These are phyloP conservation scores for Pteronotus mesoamericanus DNA, from an alignment of 2,797 vertebrate species.

Conservation along the genomic window DNA sequence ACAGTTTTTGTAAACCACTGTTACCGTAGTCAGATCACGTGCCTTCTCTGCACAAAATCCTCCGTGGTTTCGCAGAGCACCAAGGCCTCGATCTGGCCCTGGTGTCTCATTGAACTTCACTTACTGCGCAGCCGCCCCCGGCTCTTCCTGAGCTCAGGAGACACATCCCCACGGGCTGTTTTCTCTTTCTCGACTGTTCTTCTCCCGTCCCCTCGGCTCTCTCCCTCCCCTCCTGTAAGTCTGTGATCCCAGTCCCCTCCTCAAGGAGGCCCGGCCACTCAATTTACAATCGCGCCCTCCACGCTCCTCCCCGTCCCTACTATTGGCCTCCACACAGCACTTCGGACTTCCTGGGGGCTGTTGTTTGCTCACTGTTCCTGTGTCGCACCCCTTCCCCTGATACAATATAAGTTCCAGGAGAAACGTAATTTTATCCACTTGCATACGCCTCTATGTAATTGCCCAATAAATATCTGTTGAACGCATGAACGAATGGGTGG, in stretches of 20 bases:
- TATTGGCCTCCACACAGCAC: neutral
- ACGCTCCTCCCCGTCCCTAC: too few species aligned
- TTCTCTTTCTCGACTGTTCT: neutral
- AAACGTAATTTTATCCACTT: neutral
- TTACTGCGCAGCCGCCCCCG: neutral
- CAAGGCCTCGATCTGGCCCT: neutral
- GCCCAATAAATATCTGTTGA: neutral
- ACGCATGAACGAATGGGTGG: neutral
- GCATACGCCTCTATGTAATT: neutral
- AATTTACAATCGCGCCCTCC: neutral
- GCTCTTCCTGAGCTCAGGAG: neutral
- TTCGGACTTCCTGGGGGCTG: neutral
- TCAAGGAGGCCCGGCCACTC: neutral
- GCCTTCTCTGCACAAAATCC: neutral
- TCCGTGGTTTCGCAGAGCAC: neutral
- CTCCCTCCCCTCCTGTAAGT: neutral
- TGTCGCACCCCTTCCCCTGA: neutral
- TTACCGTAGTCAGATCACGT: neutral
- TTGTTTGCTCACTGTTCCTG: neutral
- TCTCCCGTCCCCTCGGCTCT: neutral
- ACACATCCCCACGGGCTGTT: neutral
- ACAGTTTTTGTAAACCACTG: neutral
- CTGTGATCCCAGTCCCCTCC: neutral
- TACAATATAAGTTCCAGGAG: neutral
- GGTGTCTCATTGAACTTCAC: neutral